A percentile compares a stretch with the other conserved stretches of the same genome.
phyloP scores from a whole-genome alignment of 2,888 invertebrate genomes.

The Meteorus colon region DNA sequence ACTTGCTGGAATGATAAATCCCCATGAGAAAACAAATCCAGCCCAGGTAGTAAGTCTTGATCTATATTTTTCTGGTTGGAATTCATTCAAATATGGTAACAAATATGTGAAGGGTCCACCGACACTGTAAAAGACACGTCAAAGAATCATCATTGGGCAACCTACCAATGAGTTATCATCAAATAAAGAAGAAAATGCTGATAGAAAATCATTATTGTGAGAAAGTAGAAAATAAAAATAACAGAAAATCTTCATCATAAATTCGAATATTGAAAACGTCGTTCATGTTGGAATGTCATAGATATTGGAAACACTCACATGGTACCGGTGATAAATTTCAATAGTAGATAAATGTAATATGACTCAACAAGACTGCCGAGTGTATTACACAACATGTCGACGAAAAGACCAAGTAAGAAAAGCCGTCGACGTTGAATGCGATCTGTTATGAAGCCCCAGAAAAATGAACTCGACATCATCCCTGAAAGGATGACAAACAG shows the following conservation, averaged over 20 bases:
- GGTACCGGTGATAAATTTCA: slow-evolving; percentile 84
- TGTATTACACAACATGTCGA: slow-evolving; percentile 79
- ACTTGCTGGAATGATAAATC: slow-evolving; percentile 79
- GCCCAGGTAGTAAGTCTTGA: slow-evolving; percentile 79
- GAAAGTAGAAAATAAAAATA: not conserved
- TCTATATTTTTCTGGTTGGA: slow-evolving; percentile 80
- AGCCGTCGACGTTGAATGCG: slow-evolving; percentile 81
- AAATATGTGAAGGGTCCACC: slow-evolving; percentile 85
- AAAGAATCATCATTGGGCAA: not conserved
- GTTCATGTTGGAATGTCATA: not conserved
- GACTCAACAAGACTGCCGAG: slow-evolving; percentile 80
- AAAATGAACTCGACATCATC: slow-evolving; percentile 83
- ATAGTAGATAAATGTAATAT: slow-evolving; percentile 79
- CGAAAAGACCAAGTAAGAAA: slow-evolving; percentile 79
- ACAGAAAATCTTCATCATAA: not conserved
- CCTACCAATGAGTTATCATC: not conserved
- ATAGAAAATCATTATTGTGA: not conserved
- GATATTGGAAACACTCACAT: slow-evolving; percentile 77
- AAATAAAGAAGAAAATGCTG: not conserved
- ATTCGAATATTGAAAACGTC: not conserved
- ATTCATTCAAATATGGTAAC: slow-evolving; percentile 83
- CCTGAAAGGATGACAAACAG: slow-evolving; percentile 73
- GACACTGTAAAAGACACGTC: slow-evolving; percentile 71
- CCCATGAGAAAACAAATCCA: slow-evolving; percentile 81
- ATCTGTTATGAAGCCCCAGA: slow-evolving; percentile 87